These are phyloP conservation scores for Rhagium mordax DNA, from an alignment of 2,888 invertebrate species.

Conservation along the genomic window DNA sequence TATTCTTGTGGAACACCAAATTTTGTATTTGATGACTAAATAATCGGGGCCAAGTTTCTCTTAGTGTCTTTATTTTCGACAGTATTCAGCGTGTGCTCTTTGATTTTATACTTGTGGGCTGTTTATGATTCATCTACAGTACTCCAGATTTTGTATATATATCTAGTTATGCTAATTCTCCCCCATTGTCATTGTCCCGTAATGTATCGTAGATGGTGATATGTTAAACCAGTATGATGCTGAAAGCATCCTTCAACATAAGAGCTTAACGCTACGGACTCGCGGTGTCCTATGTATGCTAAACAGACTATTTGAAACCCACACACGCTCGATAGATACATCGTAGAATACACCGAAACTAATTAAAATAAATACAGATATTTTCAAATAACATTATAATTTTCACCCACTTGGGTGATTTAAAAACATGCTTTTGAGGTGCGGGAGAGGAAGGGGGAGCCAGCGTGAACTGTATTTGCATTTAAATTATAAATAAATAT, in stretches of 20 bases:
- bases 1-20: no score
- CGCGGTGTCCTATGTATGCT: constrained; percentile 52
- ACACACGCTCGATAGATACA: constrained; percentile 45
- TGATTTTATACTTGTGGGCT: no score
- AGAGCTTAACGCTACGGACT: constrained; percentile 42
- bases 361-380: constrained; percentile 19
- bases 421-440: background rate
- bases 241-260: constrained; percentile 44
- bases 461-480: background rate
- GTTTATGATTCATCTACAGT: no score
- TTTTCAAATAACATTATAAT: background rate
- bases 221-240: constrained; percentile 26
- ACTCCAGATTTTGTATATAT: no score
- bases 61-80: no score
- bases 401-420: background rate
- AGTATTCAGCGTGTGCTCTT: no score
- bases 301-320: constrained; percentile 51
- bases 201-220: constrained; percentile 16
- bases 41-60: no score
- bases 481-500: background rate
- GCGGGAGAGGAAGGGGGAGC: no score
- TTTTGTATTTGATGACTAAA: no score
- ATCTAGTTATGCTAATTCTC: background rate
- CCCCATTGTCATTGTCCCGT: constrained; percentile 9
- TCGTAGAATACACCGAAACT: constrained; percentile 29